A percentile compares a stretch with the other conserved stretches of the same genome.
Evolutionary conservation across 2,888 invertebrate species (phyloP).

Genomic region (Linyphia triangularis): DNA sequence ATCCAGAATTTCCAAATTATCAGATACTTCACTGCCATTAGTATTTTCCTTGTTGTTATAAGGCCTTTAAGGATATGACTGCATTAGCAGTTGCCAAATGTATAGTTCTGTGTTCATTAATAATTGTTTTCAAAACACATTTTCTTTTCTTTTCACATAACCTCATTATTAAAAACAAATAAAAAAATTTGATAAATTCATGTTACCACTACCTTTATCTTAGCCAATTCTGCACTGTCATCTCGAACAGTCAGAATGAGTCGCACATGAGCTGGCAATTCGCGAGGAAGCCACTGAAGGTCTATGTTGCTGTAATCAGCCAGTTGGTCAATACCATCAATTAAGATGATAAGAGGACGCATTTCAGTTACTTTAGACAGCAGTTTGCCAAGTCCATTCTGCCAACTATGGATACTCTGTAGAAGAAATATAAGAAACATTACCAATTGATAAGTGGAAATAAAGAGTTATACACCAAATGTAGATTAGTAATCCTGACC

Average conservation of each 20-base stretch:
- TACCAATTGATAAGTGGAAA: too few relatives aligned
- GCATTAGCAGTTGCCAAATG: too few relatives aligned
- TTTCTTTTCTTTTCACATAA: background rate
- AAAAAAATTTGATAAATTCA: background rate
- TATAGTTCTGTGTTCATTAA: too few relatives aligned
- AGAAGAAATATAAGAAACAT: constrained; percentile 16
- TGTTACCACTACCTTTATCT: constrained; percentile 62
- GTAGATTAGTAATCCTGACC: too few relatives aligned
- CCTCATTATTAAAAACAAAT: background rate
- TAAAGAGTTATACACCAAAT: too few relatives aligned
- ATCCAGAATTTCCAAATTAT: too few relatives aligned
- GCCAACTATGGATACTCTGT: constrained; percentile 76
- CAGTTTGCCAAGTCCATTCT: constrained; percentile 82
- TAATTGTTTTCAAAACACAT: background rate
- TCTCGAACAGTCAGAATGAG: constrained; percentile 87
- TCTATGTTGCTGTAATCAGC: constrained; percentile 82
- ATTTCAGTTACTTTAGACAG: constrained; percentile 82
- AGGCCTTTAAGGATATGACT: too few relatives aligned
- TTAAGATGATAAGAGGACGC: constrained; percentile 84
- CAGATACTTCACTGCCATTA: too few relatives aligned
- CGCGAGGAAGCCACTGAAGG: constrained; percentile 88
- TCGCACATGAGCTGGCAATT: constrained; percentile 87
- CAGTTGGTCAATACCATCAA: constrained; percentile 88
- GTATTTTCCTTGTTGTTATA: too few relatives aligned
- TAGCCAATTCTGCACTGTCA: constrained; percentile 78